These are phyloP conservation scores for Sycophaga agraensis DNA, from an alignment of 1,140 invertebrate genomes.

Conservation along the genomic window DNA sequence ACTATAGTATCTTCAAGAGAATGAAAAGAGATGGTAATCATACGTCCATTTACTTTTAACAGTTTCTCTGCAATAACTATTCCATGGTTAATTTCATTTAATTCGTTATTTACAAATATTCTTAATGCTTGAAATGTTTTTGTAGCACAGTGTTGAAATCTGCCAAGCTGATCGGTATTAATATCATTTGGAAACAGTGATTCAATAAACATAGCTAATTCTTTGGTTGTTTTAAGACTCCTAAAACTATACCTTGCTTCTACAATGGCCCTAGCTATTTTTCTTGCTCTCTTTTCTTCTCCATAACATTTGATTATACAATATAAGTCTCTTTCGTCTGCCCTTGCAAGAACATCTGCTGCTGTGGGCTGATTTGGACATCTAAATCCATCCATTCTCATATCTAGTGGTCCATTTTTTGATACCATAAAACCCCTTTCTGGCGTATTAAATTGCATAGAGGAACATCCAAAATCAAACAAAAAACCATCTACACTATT, in stretches of 20 bases:
- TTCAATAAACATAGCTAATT: conserved; percentile 79
- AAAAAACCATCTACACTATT: conserved; percentile 82
- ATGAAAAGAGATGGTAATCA: conserved; percentile 88
- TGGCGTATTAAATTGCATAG: conserved; percentile 87
- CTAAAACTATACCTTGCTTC: conserved; percentile 83
- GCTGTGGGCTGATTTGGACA: conserved; percentile 75
- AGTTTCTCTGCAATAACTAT: conserved; percentile 77
- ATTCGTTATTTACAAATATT: conserved; percentile 96
- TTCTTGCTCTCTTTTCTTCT: conserved; percentile 83
- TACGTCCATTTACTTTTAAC: conserved; percentile 73
- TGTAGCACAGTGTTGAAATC: conserved; percentile 80
- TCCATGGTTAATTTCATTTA: conserved; percentile 93
- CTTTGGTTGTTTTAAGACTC: conserved; percentile 77
- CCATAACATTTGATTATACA: conserved; percentile 88
- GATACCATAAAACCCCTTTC: conserved; percentile 84
- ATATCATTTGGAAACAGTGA: conserved; percentile 64
- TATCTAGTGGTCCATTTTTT: conserved; percentile 86
- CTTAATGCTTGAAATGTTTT: conserved; percentile 93
- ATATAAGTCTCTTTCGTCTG: conserved; percentile 76
- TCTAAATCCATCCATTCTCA: conserved; percentile 88
- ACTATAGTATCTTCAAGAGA: conserved; percentile 94
- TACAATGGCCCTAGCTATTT: conserved; percentile 85
- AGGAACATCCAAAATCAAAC: conserved; percentile 94
- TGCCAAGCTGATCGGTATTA: conserved; percentile 69
- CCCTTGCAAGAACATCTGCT: conserved; percentile 79